A percentile compares a stretch with the other conserved stretches of the same genome.
Evolutionary conservation across 2,888 invertebrate species (phyloP).

Genomic region (Pammene fasciana): DNA sequence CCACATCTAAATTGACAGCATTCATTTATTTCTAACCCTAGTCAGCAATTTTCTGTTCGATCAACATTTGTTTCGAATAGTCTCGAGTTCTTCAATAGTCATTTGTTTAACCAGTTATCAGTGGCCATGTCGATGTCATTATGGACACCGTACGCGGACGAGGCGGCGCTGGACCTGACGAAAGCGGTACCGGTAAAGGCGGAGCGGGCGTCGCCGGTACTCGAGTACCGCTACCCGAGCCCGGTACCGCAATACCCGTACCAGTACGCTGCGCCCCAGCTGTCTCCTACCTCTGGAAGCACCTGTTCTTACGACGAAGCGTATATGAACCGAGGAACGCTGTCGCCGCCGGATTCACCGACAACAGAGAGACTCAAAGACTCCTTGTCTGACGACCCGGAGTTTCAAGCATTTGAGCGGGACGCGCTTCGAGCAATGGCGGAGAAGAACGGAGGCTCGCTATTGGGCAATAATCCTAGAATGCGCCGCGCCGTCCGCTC

Average conservation of each 20-base stretch:
- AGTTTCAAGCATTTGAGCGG: conserved; percentile 87
- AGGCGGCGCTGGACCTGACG: conserved; percentile 60
- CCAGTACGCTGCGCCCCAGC: conserved; percentile 46
- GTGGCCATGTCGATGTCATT: conserved; percentile 58
- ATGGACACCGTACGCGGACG: conserved; percentile 72
- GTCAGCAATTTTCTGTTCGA: too few species aligned
- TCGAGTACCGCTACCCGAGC: conserved; percentile 40
- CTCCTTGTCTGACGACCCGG: conserved; percentile 71
- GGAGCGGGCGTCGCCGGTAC: conserved; percentile 37
- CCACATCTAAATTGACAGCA: conserved; percentile 35
- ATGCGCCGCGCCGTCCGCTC: conserved; percentile 83
- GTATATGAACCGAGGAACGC: conserved; percentile 35
- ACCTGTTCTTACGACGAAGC: conserved; percentile 50
- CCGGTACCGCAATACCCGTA: conserved; percentile 42
- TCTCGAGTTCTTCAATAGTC: neutral
- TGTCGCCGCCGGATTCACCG: conserved; percentile 56
- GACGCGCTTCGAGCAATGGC: conserved; percentile 86
- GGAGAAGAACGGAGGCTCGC: conserved; percentile 81
- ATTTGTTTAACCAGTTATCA: conserved; percentile 13
- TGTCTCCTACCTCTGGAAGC: conserved; percentile 54
- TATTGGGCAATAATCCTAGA: conserved; percentile 84
- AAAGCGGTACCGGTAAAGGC: conserved; percentile 48
- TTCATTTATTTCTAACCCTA: neutral
- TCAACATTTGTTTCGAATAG: conserved; percentile 6
- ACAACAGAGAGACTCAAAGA: conserved; percentile 49